Conservation (phyloP, 2,113 vertebrate species). For the Blennius ocellaris region DNA sequence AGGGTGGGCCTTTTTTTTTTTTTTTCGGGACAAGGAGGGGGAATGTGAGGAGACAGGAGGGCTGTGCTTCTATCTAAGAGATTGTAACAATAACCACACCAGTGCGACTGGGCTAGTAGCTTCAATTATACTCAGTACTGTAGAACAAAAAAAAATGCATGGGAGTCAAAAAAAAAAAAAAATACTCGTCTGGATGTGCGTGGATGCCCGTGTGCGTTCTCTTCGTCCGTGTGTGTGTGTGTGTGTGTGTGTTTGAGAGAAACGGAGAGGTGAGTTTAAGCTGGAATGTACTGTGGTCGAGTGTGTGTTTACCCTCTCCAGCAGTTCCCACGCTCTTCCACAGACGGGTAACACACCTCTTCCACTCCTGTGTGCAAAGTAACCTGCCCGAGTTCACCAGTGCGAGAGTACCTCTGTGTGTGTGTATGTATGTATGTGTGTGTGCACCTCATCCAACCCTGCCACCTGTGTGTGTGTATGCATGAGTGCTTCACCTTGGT, state of each 20-base stretch:
- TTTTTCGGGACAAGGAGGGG: conserved; percentile 18
- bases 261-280: conserved; percentile 62
- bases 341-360: conserved; percentile 74
- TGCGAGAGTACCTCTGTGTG: not conserved
- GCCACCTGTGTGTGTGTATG: conserved; percentile 37
- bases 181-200: conserved; percentile 77
- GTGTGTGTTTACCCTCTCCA: conserved; percentile 77
- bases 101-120: conserved; percentile 83
- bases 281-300: conserved; percentile 77
- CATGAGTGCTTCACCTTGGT: conserved; percentile 67
- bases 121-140: conserved; percentile 84
- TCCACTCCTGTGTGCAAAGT: conserved; percentile 64
- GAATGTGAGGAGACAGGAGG: conserved; percentile 51
- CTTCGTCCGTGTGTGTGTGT: conserved; percentile 28
- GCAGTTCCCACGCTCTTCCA: conserved; percentile 78
- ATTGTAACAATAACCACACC: conserved; percentile 85
- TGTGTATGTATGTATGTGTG: conserved; percentile 26
- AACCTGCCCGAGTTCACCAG: conserved; percentile 20
- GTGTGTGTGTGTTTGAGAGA: conserved; percentile 40
- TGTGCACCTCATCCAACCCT: conserved; percentile 52
- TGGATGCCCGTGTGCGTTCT: conserved; percentile 43
- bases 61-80: conserved; percentile 81
- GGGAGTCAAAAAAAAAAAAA: conserved; percentile 76
- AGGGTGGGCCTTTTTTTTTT: conserved; percentile 36
- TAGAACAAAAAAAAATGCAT: conserved; percentile 81